phyloP scores from a whole-genome alignment of 2,113 vertebrate species.

The Syngnathus scovelli region DNA sequence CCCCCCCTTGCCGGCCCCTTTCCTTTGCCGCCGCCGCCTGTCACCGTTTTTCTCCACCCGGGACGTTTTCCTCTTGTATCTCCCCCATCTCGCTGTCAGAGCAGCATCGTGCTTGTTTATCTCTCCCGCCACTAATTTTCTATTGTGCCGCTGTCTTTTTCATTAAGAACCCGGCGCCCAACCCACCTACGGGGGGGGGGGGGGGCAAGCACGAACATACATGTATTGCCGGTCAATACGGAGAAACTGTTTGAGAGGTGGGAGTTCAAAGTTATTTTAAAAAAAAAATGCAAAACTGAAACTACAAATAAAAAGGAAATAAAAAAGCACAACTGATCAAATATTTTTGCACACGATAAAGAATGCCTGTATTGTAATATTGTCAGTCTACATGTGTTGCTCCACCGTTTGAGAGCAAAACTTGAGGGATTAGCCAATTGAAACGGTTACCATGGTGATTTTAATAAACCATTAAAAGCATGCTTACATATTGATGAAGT shows the following conservation, averaged over 20 bases:
- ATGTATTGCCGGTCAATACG: slow-evolving; percentile 5
- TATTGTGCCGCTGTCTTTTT: slow-evolving; percentile 25
- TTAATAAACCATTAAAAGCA: slow-evolving; percentile 37
- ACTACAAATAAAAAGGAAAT: too few relatives aligned
- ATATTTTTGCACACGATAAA: too few relatives aligned
- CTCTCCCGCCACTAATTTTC: slow-evolving; percentile 39
- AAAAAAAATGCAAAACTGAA: background rate
- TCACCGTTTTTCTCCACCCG: slow-evolving; percentile 56
- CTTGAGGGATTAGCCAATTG: background rate
- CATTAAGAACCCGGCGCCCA: slow-evolving; percentile 12
- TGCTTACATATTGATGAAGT: slow-evolving; percentile 40
- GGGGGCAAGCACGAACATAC: slow-evolving; percentile 2
- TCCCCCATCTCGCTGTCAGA: slow-evolving; percentile 30
- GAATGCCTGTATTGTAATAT: too few relatives aligned
- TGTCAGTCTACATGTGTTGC: too few relatives aligned
- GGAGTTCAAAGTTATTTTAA: background rate
- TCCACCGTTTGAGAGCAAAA: too few relatives aligned
- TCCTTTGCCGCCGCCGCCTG: slow-evolving; percentile 44
- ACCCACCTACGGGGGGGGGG: background rate
- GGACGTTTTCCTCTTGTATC: slow-evolving; percentile 44
- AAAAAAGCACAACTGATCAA: too few relatives aligned
- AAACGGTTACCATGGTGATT: slow-evolving; percentile 40
- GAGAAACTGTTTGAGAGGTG: slow-evolving; percentile 7
- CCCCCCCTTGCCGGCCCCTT: slow-evolving; percentile 39
- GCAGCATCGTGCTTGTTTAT: background rate